A percentile compares a stretch with the other conserved stretches of the same genome.
Evolutionary conservation across 2,888 invertebrate species (phyloP).

Genomic region (Aspidapion aeneum): DNA sequence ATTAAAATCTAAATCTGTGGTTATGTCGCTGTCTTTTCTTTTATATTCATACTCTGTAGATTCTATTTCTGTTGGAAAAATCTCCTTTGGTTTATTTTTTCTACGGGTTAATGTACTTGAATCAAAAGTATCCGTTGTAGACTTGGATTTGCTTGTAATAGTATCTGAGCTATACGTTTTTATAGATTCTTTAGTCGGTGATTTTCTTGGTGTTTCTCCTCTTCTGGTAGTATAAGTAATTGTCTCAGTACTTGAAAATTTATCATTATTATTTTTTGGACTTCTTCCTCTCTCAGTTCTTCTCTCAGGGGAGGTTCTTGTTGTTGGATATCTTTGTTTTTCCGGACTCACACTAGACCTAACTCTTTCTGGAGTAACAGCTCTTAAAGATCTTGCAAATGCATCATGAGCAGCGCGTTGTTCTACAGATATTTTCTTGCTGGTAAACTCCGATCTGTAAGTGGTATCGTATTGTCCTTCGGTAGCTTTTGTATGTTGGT

Average conservation of each 20-base stretch:
- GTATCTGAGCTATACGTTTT: constrained; percentile 27
- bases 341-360: constrained; percentile 51
- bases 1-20: constrained; percentile 43
- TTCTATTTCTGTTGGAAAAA: constrained; percentile 41
- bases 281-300: constrained; percentile 27
- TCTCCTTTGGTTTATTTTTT: constrained; percentile 32
- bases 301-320: constrained; percentile 34
- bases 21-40: constrained; percentile 33
- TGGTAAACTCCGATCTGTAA: constrained; percentile 56
- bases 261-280: constrained; percentile 32
- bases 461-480: constrained; percentile 58
- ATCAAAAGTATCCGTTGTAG: constrained; percentile 27
- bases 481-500: constrained; percentile 38
- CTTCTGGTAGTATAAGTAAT: constrained; percentile 28
- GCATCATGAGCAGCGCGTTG: constrained; percentile 72
- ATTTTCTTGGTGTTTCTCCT: constrained; percentile 14
- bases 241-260: constrained; percentile 36
- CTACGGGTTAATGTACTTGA: constrained; percentile 34
- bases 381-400: constrained; percentile 69
- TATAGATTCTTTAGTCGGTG: constrained; percentile 6
- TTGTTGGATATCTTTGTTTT: constrained; percentile 35
- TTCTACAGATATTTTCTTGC: constrained; percentile 58
- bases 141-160: constrained; percentile 27
- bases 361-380: constrained; percentile 57
- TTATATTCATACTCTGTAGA: constrained; percentile 54